phyloP scores from a whole-genome alignment of 2,888 invertebrate species.

The Amiota mariae region DNA sequence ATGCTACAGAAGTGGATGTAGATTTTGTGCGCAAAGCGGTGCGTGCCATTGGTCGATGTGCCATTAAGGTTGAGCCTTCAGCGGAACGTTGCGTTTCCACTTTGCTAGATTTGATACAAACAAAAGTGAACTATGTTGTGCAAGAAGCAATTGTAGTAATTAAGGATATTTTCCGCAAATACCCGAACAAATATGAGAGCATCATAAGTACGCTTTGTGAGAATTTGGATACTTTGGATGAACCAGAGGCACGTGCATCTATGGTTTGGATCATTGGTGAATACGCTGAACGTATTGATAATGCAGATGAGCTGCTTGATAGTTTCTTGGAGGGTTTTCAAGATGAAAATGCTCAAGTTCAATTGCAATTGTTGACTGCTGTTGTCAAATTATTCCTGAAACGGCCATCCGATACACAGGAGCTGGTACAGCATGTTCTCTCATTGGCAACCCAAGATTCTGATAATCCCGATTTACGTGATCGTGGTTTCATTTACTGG shows the following conservation, averaged over 20 bases:
- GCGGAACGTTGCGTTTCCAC: slow-evolving; percentile 99
- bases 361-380: slow-evolving; percentile 96
- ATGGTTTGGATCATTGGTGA: slow-evolving; percentile 98
- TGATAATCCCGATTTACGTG: slow-evolving; percentile 98
- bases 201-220: slow-evolving; percentile 99
- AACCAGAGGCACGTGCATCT: slow-evolving; percentile 98
- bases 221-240: slow-evolving; percentile 98
- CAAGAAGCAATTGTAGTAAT: slow-evolving; percentile 99
- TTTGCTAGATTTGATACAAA: slow-evolving; percentile 96
- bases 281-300: slow-evolving; percentile 99
- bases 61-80: slow-evolving; percentile 98
- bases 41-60: slow-evolving; percentile 97
- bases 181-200: slow-evolving; percentile 99
- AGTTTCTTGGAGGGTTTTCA: slow-evolving; percentile 98
- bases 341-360: slow-evolving; percentile 97
- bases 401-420: slow-evolving; percentile 98
- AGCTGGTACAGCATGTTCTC: slow-evolving; percentile 96
- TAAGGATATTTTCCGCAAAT: slow-evolving; percentile 97
- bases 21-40: slow-evolving; percentile 99
- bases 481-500: slow-evolving; percentile 99
- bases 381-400: slow-evolving; percentile 99
- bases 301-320: slow-evolving; percentile 97
- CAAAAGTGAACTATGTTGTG: slow-evolving; percentile 99
- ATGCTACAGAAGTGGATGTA: slow-evolving; percentile 99
- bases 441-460: slow-evolving; percentile 92